Evolutionary conservation across 2,888 invertebrate species (phyloP), one percentile per base, ranked within the genome.

Genomic region (Drosophila silvestris): DNA sequence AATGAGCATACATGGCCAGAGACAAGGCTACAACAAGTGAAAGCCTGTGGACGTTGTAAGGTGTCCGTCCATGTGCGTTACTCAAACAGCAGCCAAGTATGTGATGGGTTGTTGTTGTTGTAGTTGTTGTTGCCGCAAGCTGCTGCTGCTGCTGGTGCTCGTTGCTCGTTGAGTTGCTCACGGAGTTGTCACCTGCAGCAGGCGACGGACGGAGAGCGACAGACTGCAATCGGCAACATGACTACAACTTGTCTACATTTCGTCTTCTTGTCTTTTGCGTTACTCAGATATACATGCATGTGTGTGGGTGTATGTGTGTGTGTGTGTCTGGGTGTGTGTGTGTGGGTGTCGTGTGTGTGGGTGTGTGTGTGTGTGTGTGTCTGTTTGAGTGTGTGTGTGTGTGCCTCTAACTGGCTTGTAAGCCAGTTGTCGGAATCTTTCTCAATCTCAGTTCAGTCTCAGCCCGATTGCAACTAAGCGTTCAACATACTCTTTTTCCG

Each of bases 241-340:
- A 88, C 86, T 89, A 86, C 89, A 86, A 80, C 81, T 86, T 85
- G 85, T 85, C 85, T 83, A 85, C 85, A 85, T 85, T 88, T 83
- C 84, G 74, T 82, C 85, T 81, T 84, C 75, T 70, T 77, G 56
- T 54, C 53, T 56, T 37, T n/a, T 56, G 7, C 3, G n/a, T 28
- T n/a, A 39, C 39, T 37, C 22, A 47, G 22, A 47, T 26, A 16
- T 47, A 4, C 47, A 26, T 16, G 16, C 5, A 9, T 9, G 47
- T 16, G 7, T 59, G 32, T 22, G 37, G 6, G 28, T 19, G 5
- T 39, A 10, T 41, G 2, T 65, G 68, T 50, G 50, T 62, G 53
- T 56, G 16, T 33, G 14, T 28, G 32, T 54, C 70, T 52, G 32
- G 59, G 44, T 59, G 53, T 47, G 56, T 53, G 16, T 28, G 26